phyloP scores from a whole-genome alignment of 2,888 invertebrate genomes.

The Flexamia atlantica region DNA sequence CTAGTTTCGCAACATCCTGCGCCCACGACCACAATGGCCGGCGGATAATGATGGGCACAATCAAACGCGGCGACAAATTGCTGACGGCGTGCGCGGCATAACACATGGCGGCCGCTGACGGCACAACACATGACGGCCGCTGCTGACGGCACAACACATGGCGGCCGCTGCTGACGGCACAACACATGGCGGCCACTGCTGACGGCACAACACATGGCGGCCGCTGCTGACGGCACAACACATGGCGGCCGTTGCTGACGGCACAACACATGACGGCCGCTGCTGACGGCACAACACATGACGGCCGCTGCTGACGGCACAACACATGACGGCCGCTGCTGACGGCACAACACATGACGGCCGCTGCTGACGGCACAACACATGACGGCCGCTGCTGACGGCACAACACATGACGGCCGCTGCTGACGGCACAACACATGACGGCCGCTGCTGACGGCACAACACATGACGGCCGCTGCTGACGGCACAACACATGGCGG shows the following conservation, averaged over 20 bases:
- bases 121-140: no score
- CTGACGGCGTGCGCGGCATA: conserved; percentile 17
- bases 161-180: not conserved
- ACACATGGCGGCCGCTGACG: not conserved
- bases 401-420: not conserved
- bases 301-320: not conserved
- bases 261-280: not conserved
- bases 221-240: not conserved
- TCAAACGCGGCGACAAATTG: conserved; percentile 23
- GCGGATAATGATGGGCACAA: conserved; percentile 48
- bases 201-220: not conserved
- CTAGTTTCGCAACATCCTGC: conserved; percentile 59
- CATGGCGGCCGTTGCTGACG: not conserved
- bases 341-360: conserved; percentile 4
- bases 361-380: conserved; percentile 3
- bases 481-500: not conserved
- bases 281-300: not conserved
- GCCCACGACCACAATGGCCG: conserved; percentile 53
- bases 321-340: not conserved
- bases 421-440: not conserved
- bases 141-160: not conserved
- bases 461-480: not conserved
- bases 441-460: no score
- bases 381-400: not conserved
- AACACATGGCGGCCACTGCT: not conserved